Evolutionary conservation across 2,888 invertebrate species (phyloP), one percentile per base, ranked within the genome.

Genomic region (Lasioglossum calceatum): DNA sequence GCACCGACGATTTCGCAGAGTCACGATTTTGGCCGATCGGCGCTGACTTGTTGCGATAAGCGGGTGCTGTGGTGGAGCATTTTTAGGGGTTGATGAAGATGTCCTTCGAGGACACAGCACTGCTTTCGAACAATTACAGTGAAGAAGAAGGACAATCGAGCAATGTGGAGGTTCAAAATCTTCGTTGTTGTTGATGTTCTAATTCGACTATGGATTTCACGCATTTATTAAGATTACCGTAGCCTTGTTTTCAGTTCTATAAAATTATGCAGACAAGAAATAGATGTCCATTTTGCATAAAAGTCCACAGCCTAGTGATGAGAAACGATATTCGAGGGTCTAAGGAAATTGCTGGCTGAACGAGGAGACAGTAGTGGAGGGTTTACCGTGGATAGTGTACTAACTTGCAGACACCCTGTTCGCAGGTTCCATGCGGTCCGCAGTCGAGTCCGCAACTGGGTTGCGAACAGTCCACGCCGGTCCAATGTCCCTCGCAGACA

Each of bases 371-470:
- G 61, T 27, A 5, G 1, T 72, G 61, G 70, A 85, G 72, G 54
- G 67, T 27, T 12, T 42, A 1, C 8, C 19, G 64, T 19, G 7
- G 19, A 19, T 12, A 36, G 54, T 84, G 83, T 90, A 94, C 94
- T 94, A 88, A 95, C 90, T 96, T 96, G 95, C 99, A 99, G 90
- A 98, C 97, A 81, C 98, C 98, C 92, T 98, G 97, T 93, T 98
- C 98, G 95, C 99, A 99, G 80, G 97, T 97, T n/a, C 99, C 99
- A 95, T 99, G 98, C 47, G 97, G 97, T 76, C 99, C 98, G 94
- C 99, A 99, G 95, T 99, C 98, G 95, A 99, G 96, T 91, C 98
- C 98, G 95, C 99, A 99, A 95, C 96, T 97, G 98, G 99, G 98
- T 97, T 99, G 98, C 77, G 98, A 98, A 95, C 99, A 99, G 96